A percentile compares a stretch with the other conserved stretches of the same genome.
These are phyloP conservation scores for Dasysyrphus albostriatus DNA, from an alignment of 2,888 invertebrate genomes.

Conservation along the genomic window DNA sequence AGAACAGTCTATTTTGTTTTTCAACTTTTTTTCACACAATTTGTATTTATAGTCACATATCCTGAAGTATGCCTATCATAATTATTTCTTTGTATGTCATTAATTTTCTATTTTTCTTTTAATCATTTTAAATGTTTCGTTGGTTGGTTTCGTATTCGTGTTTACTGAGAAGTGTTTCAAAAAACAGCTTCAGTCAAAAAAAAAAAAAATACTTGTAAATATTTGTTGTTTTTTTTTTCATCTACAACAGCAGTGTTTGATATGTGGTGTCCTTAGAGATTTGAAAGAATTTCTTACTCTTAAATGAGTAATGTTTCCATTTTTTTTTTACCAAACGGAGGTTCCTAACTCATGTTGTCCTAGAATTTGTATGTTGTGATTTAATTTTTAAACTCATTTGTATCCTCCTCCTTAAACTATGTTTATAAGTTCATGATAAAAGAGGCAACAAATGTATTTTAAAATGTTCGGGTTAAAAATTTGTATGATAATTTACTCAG, in stretches of 20 bases:
- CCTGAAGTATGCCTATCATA: constrained; percentile 9
- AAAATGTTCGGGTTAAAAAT: not conserved
- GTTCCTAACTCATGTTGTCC: not conserved
- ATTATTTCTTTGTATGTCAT: not conserved
- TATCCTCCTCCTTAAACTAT: not conserved
- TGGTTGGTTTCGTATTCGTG: constrained; percentile 55
- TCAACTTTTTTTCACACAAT: constrained; percentile 11
- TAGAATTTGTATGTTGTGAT: not conserved
- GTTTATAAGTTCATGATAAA: not conserved
- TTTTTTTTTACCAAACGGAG: constrained; percentile 1
- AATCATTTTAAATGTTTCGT: constrained; percentile 22
- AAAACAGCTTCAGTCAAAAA: constrained; percentile 52
- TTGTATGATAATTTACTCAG: not conserved
- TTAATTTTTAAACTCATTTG: not conserved
- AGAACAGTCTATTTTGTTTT: not conserved
- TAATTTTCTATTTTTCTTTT: constrained; percentile 17
- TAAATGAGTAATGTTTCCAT: constrained; percentile 4
- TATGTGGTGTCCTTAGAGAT: constrained; percentile 55
- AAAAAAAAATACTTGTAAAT: constrained; percentile 42
- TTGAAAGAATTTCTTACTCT: not conserved
- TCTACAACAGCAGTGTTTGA: constrained; percentile 32
- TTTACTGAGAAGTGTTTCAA: constrained; percentile 56
- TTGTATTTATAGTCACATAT: constrained; percentile 18
- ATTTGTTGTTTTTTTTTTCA: constrained; percentile 27
- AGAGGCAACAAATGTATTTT: not conserved